These are phyloP conservation scores for Xenopus petersii DNA, from an alignment of 2,797 vertebrate genomes.

Conservation along the genomic window DNA sequence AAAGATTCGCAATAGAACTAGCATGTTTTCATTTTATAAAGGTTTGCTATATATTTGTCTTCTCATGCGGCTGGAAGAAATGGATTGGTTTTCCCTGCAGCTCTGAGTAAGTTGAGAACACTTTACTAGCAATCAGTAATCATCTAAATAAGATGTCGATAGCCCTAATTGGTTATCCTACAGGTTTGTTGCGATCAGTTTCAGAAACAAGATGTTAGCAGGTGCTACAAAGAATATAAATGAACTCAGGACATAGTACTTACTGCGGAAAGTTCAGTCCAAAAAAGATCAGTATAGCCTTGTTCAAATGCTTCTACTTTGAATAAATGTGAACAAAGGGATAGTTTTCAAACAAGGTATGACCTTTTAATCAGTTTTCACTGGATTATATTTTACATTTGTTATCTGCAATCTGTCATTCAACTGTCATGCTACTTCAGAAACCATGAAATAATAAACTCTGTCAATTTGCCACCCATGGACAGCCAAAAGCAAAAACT, in stretches of 20 bases:
- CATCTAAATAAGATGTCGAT: slow-evolving; percentile 13
- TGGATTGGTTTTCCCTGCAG: too few species aligned
- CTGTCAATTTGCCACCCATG: slow-evolving; percentile 49
- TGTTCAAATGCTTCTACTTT: slow-evolving; percentile 5
- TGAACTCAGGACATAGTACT: slow-evolving; percentile 12
- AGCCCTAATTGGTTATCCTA: slow-evolving; percentile 29
- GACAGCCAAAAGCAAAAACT: slow-evolving; percentile 49
- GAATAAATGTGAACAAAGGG: slow-evolving; percentile 16
- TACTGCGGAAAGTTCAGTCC: neutral
- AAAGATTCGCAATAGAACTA: too few species aligned
- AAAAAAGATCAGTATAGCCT: slow-evolving; percentile 15
- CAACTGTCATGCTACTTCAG: slow-evolving; percentile 28
- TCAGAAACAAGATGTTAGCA: slow-evolving; percentile 7
- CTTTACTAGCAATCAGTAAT: neutral
- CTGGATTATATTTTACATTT: slow-evolving; percentile 46
- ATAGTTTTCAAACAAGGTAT: slow-evolving; percentile 22
- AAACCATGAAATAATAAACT: slow-evolving; percentile 47
- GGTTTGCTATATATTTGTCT: too few species aligned
- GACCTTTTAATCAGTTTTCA: slow-evolving; percentile 26
- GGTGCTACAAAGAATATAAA: slow-evolving; percentile 27
- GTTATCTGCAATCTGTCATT: slow-evolving; percentile 48
- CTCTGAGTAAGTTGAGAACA: too few species aligned
- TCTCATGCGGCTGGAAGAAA: too few species aligned
- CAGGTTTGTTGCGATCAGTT: slow-evolving; percentile 24
- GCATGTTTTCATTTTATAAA: too few species aligned